Conservation (phyloP, 2,797 vertebrate genomes). For the Clarias pachynema region DNA sequence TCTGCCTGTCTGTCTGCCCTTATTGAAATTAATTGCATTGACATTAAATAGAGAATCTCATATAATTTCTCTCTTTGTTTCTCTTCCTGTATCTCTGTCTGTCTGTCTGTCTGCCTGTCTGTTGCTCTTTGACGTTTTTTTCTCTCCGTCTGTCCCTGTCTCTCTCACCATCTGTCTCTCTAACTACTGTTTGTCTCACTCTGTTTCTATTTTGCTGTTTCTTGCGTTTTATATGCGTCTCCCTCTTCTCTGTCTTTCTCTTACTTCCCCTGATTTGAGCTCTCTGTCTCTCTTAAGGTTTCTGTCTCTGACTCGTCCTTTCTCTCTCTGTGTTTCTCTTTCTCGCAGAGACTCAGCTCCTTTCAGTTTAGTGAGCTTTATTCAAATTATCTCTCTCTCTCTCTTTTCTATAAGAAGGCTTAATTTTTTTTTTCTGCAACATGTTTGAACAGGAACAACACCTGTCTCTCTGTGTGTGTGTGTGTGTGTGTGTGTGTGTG, state of each 20-base stretch:
- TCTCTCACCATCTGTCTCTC: neutral
- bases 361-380: no score
- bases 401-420: no score
- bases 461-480: no score
- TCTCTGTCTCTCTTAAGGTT: neutral
- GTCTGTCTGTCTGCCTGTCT: neutral
- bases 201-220: no score
- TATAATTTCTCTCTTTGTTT: neutral
- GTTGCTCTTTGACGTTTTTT: neutral
- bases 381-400: neutral
- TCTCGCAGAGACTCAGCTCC: no score
- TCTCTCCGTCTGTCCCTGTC: neutral
- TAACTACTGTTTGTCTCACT: neutral
- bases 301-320: neutral
- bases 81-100: neutral
- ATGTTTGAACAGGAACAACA: no score
- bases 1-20: neutral
- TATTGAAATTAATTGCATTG: no score
- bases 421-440: no score
- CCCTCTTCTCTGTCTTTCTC: no score
- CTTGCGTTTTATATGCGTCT: neutral
- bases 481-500: no score
- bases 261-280: neutral
- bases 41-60: no score
- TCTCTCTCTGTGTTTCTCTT: neutral